Evolutionary conservation across 2,888 invertebrate genomes (phyloP), one percentile per base, ranked within the genome.

Genomic region (Brachylomia viminalis): DNA sequence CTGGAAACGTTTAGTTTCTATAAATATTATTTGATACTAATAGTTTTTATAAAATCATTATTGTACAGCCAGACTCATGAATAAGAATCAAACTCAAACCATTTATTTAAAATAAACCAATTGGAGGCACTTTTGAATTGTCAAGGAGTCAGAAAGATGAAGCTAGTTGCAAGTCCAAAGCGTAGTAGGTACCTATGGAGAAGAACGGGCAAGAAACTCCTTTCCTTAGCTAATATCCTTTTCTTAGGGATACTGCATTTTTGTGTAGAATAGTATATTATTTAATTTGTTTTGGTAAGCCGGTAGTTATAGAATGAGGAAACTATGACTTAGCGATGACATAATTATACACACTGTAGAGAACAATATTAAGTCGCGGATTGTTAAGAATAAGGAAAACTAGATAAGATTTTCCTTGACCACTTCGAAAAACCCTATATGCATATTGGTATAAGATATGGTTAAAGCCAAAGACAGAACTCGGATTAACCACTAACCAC

Each of bases 1-100:
- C 95, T 95, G 91, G 3, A 89, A 88, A 77, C 20, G 52, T 68
- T 20, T 0, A 71, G 65, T 47, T 72, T 30, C 6, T 64, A 4
- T 47, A 42, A 67, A 52, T 56, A 56, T 17, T 27, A 33, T 69
- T n/a, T 42, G 2, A 20, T 20, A 38, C 20, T 0, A 30, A 33
- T 45, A 8, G n/a, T 38, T 30, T 30, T 47, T 47, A 70, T 33
- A 17, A 45, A n/a, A 68, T 66, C 10, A 67, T 67, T 33, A 58
- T 17, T 33, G 17, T 23, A 52, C 20, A 45, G 20, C 20, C 42
- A 27, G 27, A 8, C 56, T 56, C 33, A 20, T 38, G 11, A 33
- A n/a, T 58, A 11, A 33, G 17, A 33, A n/a, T n/a, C n/a, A n/a
- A n/a, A n/a, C n/a, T n/a, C n/a, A n/a, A n/a, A n/a, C n/a, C n/a